A percentile compares a stretch with the other conserved stretches of the same genome.
phyloP scores from a whole-genome alignment of 2,113 vertebrate genomes.

The Pithys albifrons region DNA sequence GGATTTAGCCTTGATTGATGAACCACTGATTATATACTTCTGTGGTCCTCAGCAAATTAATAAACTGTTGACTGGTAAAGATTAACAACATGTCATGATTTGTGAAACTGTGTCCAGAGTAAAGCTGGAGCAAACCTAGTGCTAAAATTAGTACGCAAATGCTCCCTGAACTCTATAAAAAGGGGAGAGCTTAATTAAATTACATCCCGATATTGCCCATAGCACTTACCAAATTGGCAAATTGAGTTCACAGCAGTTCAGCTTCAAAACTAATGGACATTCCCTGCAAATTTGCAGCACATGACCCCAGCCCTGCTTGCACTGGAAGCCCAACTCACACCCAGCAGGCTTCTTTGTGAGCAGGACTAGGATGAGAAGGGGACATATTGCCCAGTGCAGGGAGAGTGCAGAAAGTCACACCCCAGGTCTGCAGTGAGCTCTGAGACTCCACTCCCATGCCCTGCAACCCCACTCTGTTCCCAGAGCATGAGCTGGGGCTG shows the following conservation, averaged over 20 bases:
- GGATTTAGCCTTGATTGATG: constrained; percentile 68
- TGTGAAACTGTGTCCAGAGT: constrained; percentile 9
- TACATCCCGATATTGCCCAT: constrained; percentile 55
- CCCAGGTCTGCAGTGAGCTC: rapidly evolving
- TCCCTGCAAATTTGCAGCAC: not conserved
- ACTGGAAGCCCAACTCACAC: not conserved
- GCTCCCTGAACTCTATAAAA: constrained; percentile 67
- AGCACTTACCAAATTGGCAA: constrained; percentile 67
- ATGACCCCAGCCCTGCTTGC: not conserved
- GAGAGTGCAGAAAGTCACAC: rapidly evolving
- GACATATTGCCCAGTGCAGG: rapidly evolving
- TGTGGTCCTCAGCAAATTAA: constrained; percentile 59
- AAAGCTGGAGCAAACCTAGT: constrained; percentile 35
- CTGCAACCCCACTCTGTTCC: rapidly evolving
- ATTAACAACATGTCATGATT: constrained; percentile 65
- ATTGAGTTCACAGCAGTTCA: constrained; percentile 48
- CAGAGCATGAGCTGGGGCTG: rapidly evolving
- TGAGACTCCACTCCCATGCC: not conserved
- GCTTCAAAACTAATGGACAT: constrained; percentile 46
- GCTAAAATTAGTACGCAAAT: constrained; percentile 59
- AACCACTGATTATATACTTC: constrained; percentile 67
- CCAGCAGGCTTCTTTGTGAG: not conserved
- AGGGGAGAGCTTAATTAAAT: constrained; percentile 68
- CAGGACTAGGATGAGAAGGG: not conserved
- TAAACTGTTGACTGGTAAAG: constrained; percentile 68